Evolutionary conservation across 2,888 invertebrate species (phyloP), one percentile per base, ranked within the genome.

Genomic region (Sarcophaga subvicina): DNA sequence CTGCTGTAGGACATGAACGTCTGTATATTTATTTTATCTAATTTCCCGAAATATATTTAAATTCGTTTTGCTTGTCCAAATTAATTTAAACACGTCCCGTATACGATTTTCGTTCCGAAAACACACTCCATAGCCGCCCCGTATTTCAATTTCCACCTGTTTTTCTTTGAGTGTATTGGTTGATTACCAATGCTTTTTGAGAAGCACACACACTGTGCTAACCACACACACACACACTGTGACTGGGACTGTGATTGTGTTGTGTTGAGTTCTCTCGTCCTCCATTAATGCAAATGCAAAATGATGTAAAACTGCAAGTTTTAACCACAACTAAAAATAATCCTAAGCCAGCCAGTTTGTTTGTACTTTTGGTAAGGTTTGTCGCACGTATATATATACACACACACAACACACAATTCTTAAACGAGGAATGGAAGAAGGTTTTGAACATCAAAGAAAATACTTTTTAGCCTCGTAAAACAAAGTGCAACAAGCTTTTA

Each of bases 261-360:
- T 37, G 20, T 47, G 12, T 45, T 67, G 67, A 12, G 37, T 47
- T 77, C 67, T 37, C 37, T 45, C 10, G 63, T 49, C 70, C 49
- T 76, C 8, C 60, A 54, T 78, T 80, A 84, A 66, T 76, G 45
- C 71, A 64, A 69, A 83, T 78, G 47, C 20, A 78, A 75, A 82
- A 82, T 75, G 78, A 60, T 83, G 80, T 81, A 80, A 86, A 85
- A 14, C 80, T 84, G 67, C 84, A 79, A 81, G 84, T 83, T 81
- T 83, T 81, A 87, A 87, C 87, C 87, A 83, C 87, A 84, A 81
- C 86, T 78, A 73, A 77, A 86, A 80, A 77, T 78, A 87, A 79
- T 75, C 79, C 84, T n/a, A 66, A 81, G 75, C 78, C 71, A 76
- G 84, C 78, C 78, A 78, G 59, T 67, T 81, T 78, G 80, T 54